Evolutionary conservation across 2,888 invertebrate species (phyloP), one percentile per base, ranked within the genome.

Genomic region (Himalopsyche kuldschensis): DNA sequence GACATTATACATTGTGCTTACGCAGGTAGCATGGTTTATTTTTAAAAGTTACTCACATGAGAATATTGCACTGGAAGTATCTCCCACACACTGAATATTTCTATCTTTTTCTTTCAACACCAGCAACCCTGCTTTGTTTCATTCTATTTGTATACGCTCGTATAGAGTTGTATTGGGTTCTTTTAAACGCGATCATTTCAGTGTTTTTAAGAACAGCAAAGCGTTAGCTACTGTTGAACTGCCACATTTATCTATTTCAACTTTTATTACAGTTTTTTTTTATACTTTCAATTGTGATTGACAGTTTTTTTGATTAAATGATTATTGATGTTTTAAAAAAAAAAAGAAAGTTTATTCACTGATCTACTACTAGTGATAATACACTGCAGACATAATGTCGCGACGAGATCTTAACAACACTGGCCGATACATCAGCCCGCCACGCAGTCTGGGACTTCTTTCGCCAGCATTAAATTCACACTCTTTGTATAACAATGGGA

Each of bases 391-490:
- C n/a, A n/a, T n/a, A 55, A 77, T 69, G 78, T 78, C 78, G 48
- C 82, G 82, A 24, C 35, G 63, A 31, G 77, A 78, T 79, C 79
- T 55, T n/a, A 79, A 47, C 27, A 78, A 47, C 47, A 48, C 41
- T 20, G 46, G 41, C 3, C 69, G 75, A 80, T 80, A 75, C 46
- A 41, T 46, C 17, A 80, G 46, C 75, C 35, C 75, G 46, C 91
- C 91, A 85, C 89, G 91, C 84, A 91, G 91, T 87, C 89, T 91
- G 80, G 79, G 55, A 0, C 55, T 55, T 32, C 15, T 30, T n/a
- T 30, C 75, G 4, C 41, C 69, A 2, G 27, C 35, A 11, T 75
- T 80, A 41, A 80, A 75, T 75, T 35, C 41, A 41, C 75, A 69
- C 15, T 24, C 69, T 11, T 30, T 69, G 69, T 69, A 69, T 69